Base-by-base conservation (phyloP, 2,888 invertebrate genomes). In the Synergus gifuensis region DNA sequence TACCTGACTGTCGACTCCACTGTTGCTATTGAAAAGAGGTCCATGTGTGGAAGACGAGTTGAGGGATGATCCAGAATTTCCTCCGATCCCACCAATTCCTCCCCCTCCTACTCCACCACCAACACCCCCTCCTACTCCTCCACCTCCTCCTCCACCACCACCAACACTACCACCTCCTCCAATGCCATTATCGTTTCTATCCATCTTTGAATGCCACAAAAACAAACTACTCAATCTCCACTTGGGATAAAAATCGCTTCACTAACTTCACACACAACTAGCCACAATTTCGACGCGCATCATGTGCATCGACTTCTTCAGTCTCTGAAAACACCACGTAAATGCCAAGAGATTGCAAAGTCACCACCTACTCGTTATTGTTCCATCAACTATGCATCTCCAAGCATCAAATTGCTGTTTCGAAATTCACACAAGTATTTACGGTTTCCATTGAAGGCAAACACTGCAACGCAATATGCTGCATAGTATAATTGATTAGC, bases 1-100 rank as follows among this genome's bases (percentile, higher is more conserved):
- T 87, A 90, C 90, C 90, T 90, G 90, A 81, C 81, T 86, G 81
- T 90, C 90, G 79, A 86, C 82, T 79, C 87, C 88, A 78, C 85
- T 86, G 44, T 87, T 86, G 81, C 87, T 86, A 78, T 86, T 89
- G 73, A 88, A 85, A 81, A 86, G 83, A 66, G 81, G 60, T 67
- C 83, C 87, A 79, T 90, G 90, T 44, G 87, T 87, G 49, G 90
- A 76, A 4, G 89, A 83, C 36, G 89, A 88, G 82, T 88, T 90
- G 64, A 87, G 86, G 36, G 88, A 86, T 46, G 89, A 86, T 73
- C 82, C 88, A 78, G 88, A 87, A 85, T 89, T 89, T 63, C 79
- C 79, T 22, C 81, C 84, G 40, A 81, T 81, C 49, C 84, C 84
- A 8, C 85, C 84, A n/a, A 84, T 83, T 66, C 86, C 85, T 49